Evolutionary conservation across 1,140 invertebrate genomes (phyloP), one percentile per base, ranked within the genome.

Genomic region (Aphis gossypii): DNA sequence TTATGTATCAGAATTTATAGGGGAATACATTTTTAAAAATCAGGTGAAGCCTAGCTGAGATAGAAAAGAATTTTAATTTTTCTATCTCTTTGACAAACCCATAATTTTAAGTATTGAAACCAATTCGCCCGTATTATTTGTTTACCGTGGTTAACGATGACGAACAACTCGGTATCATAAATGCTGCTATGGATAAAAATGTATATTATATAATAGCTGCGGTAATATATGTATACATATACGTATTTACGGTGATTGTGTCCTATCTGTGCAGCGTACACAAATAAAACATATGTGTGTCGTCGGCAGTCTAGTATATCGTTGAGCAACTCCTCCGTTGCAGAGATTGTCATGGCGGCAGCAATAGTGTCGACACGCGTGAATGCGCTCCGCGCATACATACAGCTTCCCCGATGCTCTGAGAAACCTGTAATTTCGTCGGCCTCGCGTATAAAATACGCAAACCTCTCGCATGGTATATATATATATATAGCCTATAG

Each of bases 341-440:
- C 84, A 86, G 84, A 86, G 44, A 86, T 86, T 46, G 84, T 86
- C 41, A 30, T 86, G 84, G 1, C 84, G 30, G 41, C 84, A 25
- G 41, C 84, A 11, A n/a, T 41, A 46, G 84, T 86, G 84, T 86
- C 84, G 84, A 86, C 41, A 86, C 84, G 14, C 84, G 38, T 44
- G 41, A 44, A 46, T 44, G 84, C 84, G 23, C 84, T 41, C 25
- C 23, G 38, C 83, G 11, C 9, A 86, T 30, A 7, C 9, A 86
- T 30, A 30, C 84, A 86, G 84, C 38, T 44, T 86, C 84, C 44
- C 25, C 41, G 41, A 44, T 30, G 60, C 44, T 44, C 30, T 44
- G 21, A 86, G 41, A 86, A 86, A 86, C 84, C 84, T 86, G 84
- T 86, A 86, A 76, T 46, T 44, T 30, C 44, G 84, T 46, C 41